These are phyloP conservation scores for Tetragonula carbonaria DNA, from an alignment of 2,888 invertebrate species.

Conservation along the genomic window DNA sequence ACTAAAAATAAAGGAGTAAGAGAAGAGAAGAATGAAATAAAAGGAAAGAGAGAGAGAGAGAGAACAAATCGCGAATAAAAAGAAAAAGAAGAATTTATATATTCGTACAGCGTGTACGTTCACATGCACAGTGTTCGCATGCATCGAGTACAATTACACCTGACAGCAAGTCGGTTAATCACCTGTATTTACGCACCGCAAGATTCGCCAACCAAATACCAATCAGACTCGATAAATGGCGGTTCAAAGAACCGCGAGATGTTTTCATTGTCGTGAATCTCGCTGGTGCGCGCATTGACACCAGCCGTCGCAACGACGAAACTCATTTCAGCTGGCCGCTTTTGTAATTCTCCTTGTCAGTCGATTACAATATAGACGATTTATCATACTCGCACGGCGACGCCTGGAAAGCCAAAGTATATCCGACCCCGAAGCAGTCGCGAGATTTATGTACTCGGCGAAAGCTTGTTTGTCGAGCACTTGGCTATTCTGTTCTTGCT, in stretches of 20 bases:
- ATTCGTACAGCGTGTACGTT: background rate
- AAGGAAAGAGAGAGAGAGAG: background rate
- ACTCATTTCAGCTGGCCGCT: conserved; percentile 50
- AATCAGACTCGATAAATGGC: conserved; percentile 63
- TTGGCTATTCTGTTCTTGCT: background rate
- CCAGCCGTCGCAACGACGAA: conserved; percentile 58
- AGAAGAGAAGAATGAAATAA: background rate
- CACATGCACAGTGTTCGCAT: background rate
- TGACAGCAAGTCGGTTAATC: conserved; percentile 25
- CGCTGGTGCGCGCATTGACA: conserved; percentile 66
- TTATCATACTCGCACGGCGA: conserved; percentile 55
- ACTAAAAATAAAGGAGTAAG: background rate
- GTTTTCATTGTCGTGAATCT: conserved; percentile 65
- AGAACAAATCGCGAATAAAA: background rate
- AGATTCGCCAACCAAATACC: conserved; percentile 45
- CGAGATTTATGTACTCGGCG: conserved; percentile 10
- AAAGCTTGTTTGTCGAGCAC: conserved; percentile 19
- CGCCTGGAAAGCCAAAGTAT: conserved; percentile 26
- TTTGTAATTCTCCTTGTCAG: conserved; percentile 52
- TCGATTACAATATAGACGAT: conserved; percentile 66
- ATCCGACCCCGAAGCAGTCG: background rate
- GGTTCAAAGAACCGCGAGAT: conserved; percentile 60
- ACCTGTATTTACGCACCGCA: conserved; percentile 32
- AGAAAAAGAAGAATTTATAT: background rate
- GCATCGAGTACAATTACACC: conserved; percentile 24